Evolutionary conservation across 1,140 invertebrate genomes (phyloP).

Genomic region (Ceratoteleas bidentatus): DNA sequence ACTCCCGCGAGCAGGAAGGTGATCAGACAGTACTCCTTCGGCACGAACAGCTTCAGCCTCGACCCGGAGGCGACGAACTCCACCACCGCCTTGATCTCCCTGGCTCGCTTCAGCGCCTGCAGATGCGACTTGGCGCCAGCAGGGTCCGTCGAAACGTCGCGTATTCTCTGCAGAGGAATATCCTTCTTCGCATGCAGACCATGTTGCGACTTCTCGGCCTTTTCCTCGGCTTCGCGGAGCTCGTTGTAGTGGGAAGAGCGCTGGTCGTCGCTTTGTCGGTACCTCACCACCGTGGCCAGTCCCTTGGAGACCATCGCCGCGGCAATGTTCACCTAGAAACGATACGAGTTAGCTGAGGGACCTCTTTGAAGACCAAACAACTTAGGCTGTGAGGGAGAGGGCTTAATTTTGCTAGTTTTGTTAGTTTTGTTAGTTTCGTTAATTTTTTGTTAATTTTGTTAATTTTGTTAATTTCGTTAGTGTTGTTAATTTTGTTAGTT

Average conservation of each 20-base stretch:
- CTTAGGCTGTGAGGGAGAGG: too few species aligned
- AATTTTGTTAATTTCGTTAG: too few species aligned
- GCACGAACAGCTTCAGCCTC: constrained; percentile 94
- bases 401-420: too few species aligned
- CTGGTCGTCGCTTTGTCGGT: constrained; percentile 97
- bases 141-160: constrained; percentile 93
- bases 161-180: constrained; percentile 90
- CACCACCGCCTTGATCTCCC: constrained; percentile 93
- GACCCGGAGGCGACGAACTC: constrained; percentile 98
- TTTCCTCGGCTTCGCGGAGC: constrained; percentile 94
- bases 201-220: constrained; percentile 92
- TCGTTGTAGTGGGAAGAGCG: constrained; percentile 96
- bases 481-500: too few species aligned
- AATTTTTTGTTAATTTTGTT: too few species aligned
- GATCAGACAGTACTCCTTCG: constrained; percentile 96
- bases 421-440: too few species aligned
- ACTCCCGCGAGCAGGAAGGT: constrained; percentile 97
- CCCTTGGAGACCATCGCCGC: constrained; percentile 97
- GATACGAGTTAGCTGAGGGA: too few species aligned
- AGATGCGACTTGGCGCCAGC: constrained; percentile 94
- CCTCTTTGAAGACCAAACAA: too few species aligned
- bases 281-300: constrained; percentile 94
- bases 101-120: constrained; percentile 92
- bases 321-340: constrained; percentile 90
- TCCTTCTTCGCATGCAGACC: constrained; percentile 94